phyloP scores from a whole-genome alignment of 2,888 invertebrate species.

The Oithona nana region DNA sequence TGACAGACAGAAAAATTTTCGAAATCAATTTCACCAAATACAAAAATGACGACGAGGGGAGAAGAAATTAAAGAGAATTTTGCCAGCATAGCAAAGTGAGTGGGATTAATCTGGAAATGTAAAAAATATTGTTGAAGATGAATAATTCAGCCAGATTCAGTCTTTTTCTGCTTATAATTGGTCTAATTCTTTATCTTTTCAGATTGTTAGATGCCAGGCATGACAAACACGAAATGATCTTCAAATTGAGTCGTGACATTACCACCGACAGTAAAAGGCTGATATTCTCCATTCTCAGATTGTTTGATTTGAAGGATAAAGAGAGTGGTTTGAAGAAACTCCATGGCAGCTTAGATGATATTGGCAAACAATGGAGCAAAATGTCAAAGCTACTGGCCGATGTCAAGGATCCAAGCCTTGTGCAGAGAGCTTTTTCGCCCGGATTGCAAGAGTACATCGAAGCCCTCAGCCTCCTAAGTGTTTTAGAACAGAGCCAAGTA shows the following conservation, averaged over 20 bases:
- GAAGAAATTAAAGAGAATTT: too few relatives aligned
- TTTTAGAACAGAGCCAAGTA: neutral
- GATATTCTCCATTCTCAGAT: constrained; percentile 62
- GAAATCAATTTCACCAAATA: too few relatives aligned
- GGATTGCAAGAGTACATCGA: neutral
- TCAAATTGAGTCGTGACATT: constrained; percentile 60
- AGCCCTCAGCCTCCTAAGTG: neutral
- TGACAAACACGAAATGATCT: constrained; percentile 60
- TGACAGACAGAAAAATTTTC: too few relatives aligned
- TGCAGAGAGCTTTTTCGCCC: neutral
- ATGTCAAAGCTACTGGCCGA: neutral
- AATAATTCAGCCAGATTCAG: too few relatives aligned
- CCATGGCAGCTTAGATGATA: neutral
- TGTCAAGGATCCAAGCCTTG: neutral
- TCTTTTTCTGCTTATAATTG: too few relatives aligned
- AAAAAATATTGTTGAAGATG: too few relatives aligned
- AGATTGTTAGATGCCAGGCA: constrained; percentile 47
- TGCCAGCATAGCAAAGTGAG: too few relatives aligned
- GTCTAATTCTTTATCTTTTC: too few relatives aligned
- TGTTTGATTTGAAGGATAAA: neutral
- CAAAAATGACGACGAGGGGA: too few relatives aligned
- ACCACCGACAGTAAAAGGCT: constrained; percentile 77
- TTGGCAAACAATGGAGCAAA: neutral
- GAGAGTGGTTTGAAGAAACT: neutral
- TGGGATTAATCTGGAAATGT: too few relatives aligned